Conservation (phyloP, 2,888 invertebrate species). For the Tolmerus cingulatus region DNA sequence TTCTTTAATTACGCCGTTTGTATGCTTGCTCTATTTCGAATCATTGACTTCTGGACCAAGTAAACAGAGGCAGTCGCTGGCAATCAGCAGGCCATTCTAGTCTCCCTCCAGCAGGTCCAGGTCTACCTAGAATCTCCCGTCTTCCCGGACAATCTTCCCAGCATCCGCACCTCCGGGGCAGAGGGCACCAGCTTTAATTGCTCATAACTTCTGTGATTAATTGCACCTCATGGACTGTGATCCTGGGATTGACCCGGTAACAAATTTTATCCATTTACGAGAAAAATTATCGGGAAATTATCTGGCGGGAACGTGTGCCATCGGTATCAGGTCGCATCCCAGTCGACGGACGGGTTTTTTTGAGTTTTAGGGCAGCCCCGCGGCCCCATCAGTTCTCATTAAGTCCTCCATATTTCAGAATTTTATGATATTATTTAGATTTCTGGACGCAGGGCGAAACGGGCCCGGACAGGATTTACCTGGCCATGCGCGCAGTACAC, state of each 20-base stretch:
- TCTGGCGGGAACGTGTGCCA: not conserved
- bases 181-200: not conserved
- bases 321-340: not conserved
- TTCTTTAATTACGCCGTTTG: not conserved
- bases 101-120: not conserved
- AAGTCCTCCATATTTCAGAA: not conserved
- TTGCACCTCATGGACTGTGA: slow-evolving; percentile 44
- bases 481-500: not conserved
- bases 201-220: slow-evolving; percentile 38
- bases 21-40: not conserved
- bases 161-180: not conserved
- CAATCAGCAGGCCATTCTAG: not conserved
- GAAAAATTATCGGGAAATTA: slow-evolving; percentile 16
- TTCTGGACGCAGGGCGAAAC: not conserved
- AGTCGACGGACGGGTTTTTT: not conserved
- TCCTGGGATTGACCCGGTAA: slow-evolving; percentile 42
- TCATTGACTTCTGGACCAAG: not conserved
- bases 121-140: not conserved
- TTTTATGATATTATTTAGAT: not conserved
- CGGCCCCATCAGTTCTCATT: not conserved
- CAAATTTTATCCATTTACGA: slow-evolving; percentile 24
- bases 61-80: not conserved
- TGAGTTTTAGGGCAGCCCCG: not conserved
- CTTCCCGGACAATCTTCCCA: not conserved
- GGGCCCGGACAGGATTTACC: not conserved